Percentiles rank a stretch among this genome's conserved stretches.
Conservation (phyloP, 2,888 invertebrate species). For the Drosophila hamatofila region DNA sequence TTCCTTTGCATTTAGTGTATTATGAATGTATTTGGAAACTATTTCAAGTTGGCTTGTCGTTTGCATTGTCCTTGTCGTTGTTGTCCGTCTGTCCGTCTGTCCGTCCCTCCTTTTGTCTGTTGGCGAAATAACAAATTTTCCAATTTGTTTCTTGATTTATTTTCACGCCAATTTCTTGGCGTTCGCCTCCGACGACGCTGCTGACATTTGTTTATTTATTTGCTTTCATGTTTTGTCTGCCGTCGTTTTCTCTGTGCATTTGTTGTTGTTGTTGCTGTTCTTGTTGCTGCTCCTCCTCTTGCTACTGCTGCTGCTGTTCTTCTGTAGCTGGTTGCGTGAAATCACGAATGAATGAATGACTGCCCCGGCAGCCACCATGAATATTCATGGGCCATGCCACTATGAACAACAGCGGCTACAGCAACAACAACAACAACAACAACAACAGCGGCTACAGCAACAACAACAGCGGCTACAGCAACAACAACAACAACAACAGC, state of each 20-base stretch:
- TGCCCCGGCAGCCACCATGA: constrained; percentile 75
- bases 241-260: constrained; percentile 34
- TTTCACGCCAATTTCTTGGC: constrained; percentile 80
- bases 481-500: constrained; percentile 27
- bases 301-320: constrained; percentile 5
- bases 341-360: constrained; percentile 80
- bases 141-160: constrained; percentile 81
- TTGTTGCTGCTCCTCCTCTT: not conserved
- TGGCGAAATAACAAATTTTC: constrained; percentile 76
- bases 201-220: constrained; percentile 80
- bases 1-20: not conserved
- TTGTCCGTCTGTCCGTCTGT: not conserved
- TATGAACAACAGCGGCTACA: constrained; percentile 57
- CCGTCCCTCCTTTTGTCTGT: constrained; percentile 23
- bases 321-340: constrained; percentile 63
- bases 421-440: constrained; percentile 17
- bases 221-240: constrained; percentile 78
- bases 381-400: constrained; percentile 74
- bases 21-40: constrained; percentile 19
- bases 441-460: constrained; percentile 24
- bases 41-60: constrained; percentile 35
- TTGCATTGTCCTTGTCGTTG: constrained; percentile 6
- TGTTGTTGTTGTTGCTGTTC: constrained; percentile 8
- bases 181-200: constrained; percentile 52
- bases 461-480: constrained; percentile 10